Percentiles rank a stretch among this genome's conserved stretches.
Conservation (phyloP, 23 tunicate species). For the Oikopleura vanhoeffeni region DNA sequence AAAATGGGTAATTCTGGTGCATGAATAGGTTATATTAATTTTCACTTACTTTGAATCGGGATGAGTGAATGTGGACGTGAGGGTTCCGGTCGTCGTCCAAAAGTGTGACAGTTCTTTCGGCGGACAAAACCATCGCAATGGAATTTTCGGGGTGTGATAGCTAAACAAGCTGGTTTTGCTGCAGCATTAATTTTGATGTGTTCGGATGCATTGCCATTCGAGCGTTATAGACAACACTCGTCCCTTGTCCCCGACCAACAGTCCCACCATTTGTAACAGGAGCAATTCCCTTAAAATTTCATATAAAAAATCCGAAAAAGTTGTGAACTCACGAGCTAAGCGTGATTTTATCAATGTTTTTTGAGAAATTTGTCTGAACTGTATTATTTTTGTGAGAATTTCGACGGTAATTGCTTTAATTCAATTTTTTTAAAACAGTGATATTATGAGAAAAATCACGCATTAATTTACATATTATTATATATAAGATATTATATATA, state of each 20-base stretch:
- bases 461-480: no score
- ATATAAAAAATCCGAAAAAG: no score
- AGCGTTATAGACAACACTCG: constrained; percentile 4
- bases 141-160: constrained; percentile 1
- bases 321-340: no score
- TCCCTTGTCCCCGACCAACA: constrained; percentile 7
- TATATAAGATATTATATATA: no score
- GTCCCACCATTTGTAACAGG: neutral
- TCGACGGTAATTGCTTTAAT: no score
- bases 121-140: neutral
- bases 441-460: no score
- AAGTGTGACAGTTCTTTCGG: neutral
- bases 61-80: constrained; percentile 6
- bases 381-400: no score
- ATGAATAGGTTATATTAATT: neutral
- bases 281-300: neutral
- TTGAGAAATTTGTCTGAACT: no score
- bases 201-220: neutral
- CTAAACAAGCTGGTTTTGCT: neutral
- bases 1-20: no score
- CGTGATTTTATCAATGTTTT: no score
- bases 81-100: constrained; percentile 4
- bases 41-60: neutral
- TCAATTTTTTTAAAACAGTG: no score
- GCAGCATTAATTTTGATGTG: constrained; percentile 12